Percentiles rank a stretch among this genome's conserved stretches.
These are phyloP conservation scores for Temnothorax ravouxi DNA, from an alignment of 2,888 invertebrate species.

Conservation along the genomic window DNA sequence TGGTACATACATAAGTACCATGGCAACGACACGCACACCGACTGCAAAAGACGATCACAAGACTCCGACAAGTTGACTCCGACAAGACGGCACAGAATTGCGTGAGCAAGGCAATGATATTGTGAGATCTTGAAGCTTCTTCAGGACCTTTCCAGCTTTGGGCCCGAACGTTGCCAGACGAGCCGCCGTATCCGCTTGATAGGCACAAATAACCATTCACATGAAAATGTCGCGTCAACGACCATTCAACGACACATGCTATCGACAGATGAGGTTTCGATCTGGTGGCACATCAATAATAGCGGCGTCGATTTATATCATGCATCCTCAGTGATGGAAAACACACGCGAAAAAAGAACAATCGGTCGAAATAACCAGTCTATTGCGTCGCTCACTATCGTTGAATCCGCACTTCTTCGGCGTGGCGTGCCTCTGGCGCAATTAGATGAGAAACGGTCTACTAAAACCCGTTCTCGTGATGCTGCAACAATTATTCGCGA, in stretches of 20 bases:
- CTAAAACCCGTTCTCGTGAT: too few species aligned
- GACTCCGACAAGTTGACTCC: too few species aligned
- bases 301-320: conserved; percentile 88
- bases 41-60: too few species aligned
- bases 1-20: too few species aligned
- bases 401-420: conserved; percentile 84
- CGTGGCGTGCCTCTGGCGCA: too few species aligned
- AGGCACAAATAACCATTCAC: conserved; percentile 95
- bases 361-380: conserved; percentile 84
- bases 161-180: conserved; percentile 91
- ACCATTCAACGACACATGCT: too few species aligned
- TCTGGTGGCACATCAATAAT: conserved; percentile 91
- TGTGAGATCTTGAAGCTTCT: conserved; percentile 86
- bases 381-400: conserved; percentile 83
- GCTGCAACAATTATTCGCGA: too few species aligned
- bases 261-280: conserved; percentile 92
- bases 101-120: conserved; percentile 86
- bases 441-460: too few species aligned
- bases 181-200: conserved; percentile 92
- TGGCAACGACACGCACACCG: too few species aligned
- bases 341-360: conserved; percentile 85
- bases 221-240: conserved; percentile 91
- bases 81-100: too few species aligned
- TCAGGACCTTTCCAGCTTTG: conserved; percentile 90
- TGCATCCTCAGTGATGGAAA: conserved; percentile 86